Evolutionary conservation across 2,888 invertebrate genomes (phyloP), one percentile per base, ranked within the genome.

Genomic region (Latrodectus hesperus): DNA sequence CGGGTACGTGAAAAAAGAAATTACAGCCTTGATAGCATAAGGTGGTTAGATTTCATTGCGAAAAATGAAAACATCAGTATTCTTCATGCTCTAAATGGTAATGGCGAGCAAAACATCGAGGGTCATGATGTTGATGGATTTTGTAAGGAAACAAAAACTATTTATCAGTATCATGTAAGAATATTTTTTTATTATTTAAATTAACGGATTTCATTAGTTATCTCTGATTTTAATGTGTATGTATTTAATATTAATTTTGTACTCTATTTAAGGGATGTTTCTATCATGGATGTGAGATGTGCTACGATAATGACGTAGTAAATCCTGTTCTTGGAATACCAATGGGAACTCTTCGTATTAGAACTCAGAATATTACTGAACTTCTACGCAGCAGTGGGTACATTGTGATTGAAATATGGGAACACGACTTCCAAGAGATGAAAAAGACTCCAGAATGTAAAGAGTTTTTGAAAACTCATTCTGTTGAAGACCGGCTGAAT

Each of bases 271-370:
- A 22, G 22, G 22, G 22, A 22, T 22, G 22, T 22, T 22, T 22
- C 22, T 22, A 22, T 22, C 90, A 90, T 74, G 90, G 90, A 10
- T 90, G 90, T 73, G 52, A n/a, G 0, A 83, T 26, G 16, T 90
- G 90, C 68, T 90, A 67, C 5, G 79, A 68, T 14, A 26, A 22
- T 52, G 52, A 12, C 1, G 68, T 12, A 22, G 67, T 51, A 6
- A n/a, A 73, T 38, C 71, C 74, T 6, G 22, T 72, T 3, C 22
- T 16, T 16, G 5, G 16, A 53, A n/a, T 72, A 8, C 17, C 51
- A 16, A 53, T 51, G 26, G 12, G 49, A 9, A n/a, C 9, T 3
- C 5, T 60, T 8, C 71, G 9, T 9, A 11, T 16, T n/a, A 65
- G 22, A n/a, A 85, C 38, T 17, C 51, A 22, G 22, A 72, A 82